Base-by-base conservation (phyloP, 2,113 vertebrate genomes). In the Thryonomys swinderianus region DNA sequence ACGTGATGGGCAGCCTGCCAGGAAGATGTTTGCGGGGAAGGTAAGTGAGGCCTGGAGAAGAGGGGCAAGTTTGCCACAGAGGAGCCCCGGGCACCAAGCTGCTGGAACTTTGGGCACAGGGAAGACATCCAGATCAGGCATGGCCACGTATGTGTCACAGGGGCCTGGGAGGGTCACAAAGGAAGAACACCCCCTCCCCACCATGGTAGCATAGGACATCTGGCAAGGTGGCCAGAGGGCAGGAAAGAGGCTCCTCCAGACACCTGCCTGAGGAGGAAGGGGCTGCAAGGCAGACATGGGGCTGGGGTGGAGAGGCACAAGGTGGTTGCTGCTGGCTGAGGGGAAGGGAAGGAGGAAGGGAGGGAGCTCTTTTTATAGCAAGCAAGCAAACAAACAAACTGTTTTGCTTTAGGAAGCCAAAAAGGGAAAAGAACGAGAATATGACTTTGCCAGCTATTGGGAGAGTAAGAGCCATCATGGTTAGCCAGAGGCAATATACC, bases 341-440 rank as follows among this genome's bases (percentile, higher is more conserved):
- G 37, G 25, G 37, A 40, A 8, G 61, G 23, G 59, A 7, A 14
- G 45, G 21, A 0, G 7, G 37, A 51, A 3, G 27, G 69, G 25
- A 25, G 76, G n/a, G 20, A 2, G 27, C 55, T 42, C 88, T 95
- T 91, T 94, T 88, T 82, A 95, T 82, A 90, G 95, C 94, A 37
- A 48, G 93, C 71, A 37, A 34, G n/a, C 55, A 94, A 94, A 76
- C 94, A 97, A 91, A 94, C 88, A 95, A 95, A 93, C 59, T 2
- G 88, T 27, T 83, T 90, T 79, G 93, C 92, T 96, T 40, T 45
- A 51, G 66, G 82, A 90, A 94, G 87, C 84, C 40, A 45, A 88
- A 90, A 76, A 85, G 37, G 0, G 0, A 1, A 83, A 34, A 83
- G 27, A 42, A 2, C 32, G 21, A 34, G 55, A 48, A 42, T 0